Percentiles rank a stretch among this genome's conserved stretches.
These are phyloP conservation scores for Norana najaformis DNA, from an alignment of 2,888 invertebrate species.

Conservation along the genomic window DNA sequence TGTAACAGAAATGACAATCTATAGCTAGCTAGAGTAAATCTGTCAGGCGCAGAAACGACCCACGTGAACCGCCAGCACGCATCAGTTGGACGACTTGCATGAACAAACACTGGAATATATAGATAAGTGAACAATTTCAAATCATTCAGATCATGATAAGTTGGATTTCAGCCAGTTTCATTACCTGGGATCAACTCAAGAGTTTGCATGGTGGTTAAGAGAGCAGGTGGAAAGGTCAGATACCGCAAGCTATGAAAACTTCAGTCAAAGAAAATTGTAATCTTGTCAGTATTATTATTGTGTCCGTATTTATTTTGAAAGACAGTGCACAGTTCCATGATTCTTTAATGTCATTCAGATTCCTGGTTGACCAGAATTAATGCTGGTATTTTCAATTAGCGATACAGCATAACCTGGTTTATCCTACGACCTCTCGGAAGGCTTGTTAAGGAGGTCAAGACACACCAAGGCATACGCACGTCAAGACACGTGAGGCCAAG, in stretches of 20 bases:
- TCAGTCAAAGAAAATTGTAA: not conserved
- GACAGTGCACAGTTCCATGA: not conserved
- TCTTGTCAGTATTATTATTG: not conserved
- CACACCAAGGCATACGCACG: too few species aligned
- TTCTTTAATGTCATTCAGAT: not conserved
- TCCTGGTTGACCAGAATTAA: not conserved
- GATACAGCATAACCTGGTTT: too few species aligned
- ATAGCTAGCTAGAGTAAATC: not conserved
- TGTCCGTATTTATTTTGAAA: not conserved
- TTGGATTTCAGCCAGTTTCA: not conserved
- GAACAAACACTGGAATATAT: not conserved
- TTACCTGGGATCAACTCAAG: not conserved
- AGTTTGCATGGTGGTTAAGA: not conserved
- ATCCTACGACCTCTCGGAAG: not conserved
- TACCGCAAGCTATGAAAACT: not conserved
- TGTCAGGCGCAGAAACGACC: not conserved
- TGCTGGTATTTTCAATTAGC: not conserved
- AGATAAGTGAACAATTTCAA: not conserved
- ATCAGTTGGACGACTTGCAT: not conserved
- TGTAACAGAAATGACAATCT: conserved; percentile 17
- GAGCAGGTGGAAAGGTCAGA: not conserved
- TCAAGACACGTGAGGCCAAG: not conserved
- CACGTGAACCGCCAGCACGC: not conserved
- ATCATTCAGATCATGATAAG: not conserved
- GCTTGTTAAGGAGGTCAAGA: not conserved